Evolutionary conservation across 2,113 vertebrate genomes (phyloP).

Genomic region (Oryzias javanicus): DNA sequence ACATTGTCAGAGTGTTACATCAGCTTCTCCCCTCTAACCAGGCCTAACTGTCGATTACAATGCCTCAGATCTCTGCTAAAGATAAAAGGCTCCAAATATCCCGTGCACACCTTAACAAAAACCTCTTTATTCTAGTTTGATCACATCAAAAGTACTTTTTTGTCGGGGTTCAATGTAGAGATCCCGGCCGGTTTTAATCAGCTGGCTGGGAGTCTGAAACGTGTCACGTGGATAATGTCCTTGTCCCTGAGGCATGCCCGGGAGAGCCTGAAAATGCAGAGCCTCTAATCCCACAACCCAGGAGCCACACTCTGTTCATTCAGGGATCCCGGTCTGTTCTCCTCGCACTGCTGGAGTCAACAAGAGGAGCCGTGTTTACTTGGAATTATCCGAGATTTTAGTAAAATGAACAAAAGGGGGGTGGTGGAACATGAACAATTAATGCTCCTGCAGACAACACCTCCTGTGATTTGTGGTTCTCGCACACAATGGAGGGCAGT

Average conservation of each 20-base stretch:
- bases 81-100: slow-evolving; percentile 56
- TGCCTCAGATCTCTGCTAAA: slow-evolving; percentile 42
- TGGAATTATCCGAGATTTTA: slow-evolving; percentile 71
- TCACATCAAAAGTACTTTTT: slow-evolving; percentile 67
- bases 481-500: slow-evolving; percentile 62
- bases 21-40: slow-evolving; percentile 64
- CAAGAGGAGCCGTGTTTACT: slow-evolving; percentile 66
- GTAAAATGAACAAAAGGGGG: slow-evolving; percentile 65
- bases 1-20: slow-evolving; percentile 63
- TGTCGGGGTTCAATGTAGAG: slow-evolving; percentile 56
- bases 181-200: slow-evolving; percentile 70
- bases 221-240: slow-evolving; percentile 78
- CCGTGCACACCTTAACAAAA: slow-evolving; percentile 63
- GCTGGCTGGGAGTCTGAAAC: slow-evolving; percentile 58
- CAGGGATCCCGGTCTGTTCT: slow-evolving; percentile 56
- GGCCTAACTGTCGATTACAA: slow-evolving; percentile 43
- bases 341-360: slow-evolving; percentile 64
- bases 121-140: slow-evolving; percentile 70
- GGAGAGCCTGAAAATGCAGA: slow-evolving; percentile 63
- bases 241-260: slow-evolving; percentile 62
- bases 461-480: slow-evolving; percentile 55
- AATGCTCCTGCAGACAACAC: slow-evolving; percentile 64
- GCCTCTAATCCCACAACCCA: slow-evolving; percentile 70
- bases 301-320: slow-evolving; percentile 62
- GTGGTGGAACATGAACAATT: slow-evolving; percentile 55